Evolutionary conservation across 2,113 vertebrate genomes (phyloP).

Genomic region (Etheostoma spectabile): DNA sequence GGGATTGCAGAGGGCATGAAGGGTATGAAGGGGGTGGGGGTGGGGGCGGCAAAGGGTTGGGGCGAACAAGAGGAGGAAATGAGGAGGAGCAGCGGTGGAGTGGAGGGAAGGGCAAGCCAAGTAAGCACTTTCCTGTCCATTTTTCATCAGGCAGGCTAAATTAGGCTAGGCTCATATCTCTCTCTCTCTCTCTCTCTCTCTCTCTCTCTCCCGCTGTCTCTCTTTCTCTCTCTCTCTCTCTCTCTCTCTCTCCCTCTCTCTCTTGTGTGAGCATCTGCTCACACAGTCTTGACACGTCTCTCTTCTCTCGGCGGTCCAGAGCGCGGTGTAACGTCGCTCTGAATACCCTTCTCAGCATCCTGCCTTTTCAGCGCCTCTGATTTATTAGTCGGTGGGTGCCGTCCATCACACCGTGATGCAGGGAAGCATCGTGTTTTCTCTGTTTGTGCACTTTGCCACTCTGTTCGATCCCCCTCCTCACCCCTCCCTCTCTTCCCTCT

Average conservation of each 20-base stretch:
- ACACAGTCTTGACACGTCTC: conserved; percentile 73
- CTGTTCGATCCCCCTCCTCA: background rate
- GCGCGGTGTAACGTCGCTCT: conserved; percentile 46
- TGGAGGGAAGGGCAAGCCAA: conserved; percentile 72
- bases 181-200: conserved; percentile 22
- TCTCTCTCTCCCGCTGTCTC: conserved; percentile 11
- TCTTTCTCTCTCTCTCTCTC: conserved; percentile 22
- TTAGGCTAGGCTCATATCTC: conserved; percentile 66
- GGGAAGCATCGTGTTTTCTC: conserved; percentile 70
- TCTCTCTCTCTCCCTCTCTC: conserved; percentile 9
- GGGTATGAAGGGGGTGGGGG: conserved; percentile 22
- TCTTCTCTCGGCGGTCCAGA: conserved; percentile 49
- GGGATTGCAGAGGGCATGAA: conserved; percentile 30
- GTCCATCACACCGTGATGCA: conserved; percentile 72
- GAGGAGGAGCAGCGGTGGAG: conserved; percentile 46
- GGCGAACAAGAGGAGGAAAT: conserved; percentile 40
- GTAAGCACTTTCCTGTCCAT: conserved; percentile 82
- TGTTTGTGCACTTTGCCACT: conserved; percentile 36
- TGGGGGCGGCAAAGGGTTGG: conserved; percentile 19
- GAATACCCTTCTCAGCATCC: conserved; percentile 77
- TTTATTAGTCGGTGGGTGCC: conserved; percentile 70
- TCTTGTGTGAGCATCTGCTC: conserved; percentile 61
- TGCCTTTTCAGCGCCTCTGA: conserved; percentile 72
- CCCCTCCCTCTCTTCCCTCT: background rate
- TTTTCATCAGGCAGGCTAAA: conserved; percentile 79